Evolutionary conservation across 2,888 invertebrate genomes (phyloP), one percentile per base, ranked within the genome.

Genomic region (Mythimna loreyi): DNA sequence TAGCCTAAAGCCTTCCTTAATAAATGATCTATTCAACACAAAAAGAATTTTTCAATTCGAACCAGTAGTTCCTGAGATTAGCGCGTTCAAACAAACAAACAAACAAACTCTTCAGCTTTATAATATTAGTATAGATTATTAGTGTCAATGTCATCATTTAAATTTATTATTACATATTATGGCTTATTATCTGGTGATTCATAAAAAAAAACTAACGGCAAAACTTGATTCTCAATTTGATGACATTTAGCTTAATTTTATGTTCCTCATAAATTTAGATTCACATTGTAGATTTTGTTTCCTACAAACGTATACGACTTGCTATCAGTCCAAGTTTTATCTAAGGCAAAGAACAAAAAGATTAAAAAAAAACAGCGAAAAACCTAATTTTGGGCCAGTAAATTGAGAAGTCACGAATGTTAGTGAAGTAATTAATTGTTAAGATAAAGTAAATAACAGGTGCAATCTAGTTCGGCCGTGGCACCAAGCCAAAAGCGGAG

Each of bases 391-490:
- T 5, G 19, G 33, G 23, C 2, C 30, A 49, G 28, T 62, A 71
- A 78, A 77, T 81, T 65, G 58, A 78, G 78, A 70, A 81, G 72
- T 78, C 81, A 78, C 65, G 55, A 65, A 68, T 56, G 65, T 66
- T 70, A 66, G 67, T 63, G 47, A 68, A 74, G 80, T 80, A 75
- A 80, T 82, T 82, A 82, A 82, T 80, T 70, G 67, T 74, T 60
- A 61, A 71, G 75, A 79, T 82, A 80, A 68, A 80, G 66, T 80
- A 74, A 82, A 80, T 80, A 82, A 68, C 83, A 82, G 75, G 83
- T 82, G 75, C 83, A 71, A 75, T 79, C 67, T 70, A 74, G 79
- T 80, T 62, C 43, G 36, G 45, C 47, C 57, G 55, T 82, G 80
- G 80, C 82, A 70, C 47, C 23, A 43, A 30, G 80, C 80, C 80